Evolutionary conservation across 1,140 invertebrate species (phyloP).

Genomic region (Homalodisca vitripennis): DNA sequence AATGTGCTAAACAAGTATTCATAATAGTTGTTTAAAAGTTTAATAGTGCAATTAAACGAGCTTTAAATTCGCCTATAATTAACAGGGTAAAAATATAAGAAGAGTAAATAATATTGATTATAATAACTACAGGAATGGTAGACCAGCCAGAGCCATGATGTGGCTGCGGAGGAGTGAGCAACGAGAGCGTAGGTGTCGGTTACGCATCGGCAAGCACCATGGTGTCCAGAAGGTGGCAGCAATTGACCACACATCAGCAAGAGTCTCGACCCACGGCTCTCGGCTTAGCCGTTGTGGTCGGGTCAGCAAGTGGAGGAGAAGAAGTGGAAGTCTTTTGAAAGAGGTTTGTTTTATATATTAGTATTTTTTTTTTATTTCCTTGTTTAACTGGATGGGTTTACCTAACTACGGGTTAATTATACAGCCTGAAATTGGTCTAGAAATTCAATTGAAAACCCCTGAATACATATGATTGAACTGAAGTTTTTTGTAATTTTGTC

Average conservation of each 20-base stretch:
- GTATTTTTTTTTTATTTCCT: too few relatives aligned
- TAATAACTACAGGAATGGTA: too few relatives aligned
- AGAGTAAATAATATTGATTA: too few relatives aligned
- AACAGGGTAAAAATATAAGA: too few relatives aligned
- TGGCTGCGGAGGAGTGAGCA: slow-evolving; percentile 24
- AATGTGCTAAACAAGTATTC: too few relatives aligned
- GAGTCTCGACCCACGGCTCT: slow-evolving; percentile 16
- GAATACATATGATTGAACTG: not conserved
- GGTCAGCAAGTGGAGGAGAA: slow-evolving; percentile 25
- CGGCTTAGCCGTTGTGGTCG: slow-evolving; percentile 24
- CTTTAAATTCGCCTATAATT: too few relatives aligned
- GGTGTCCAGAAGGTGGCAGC: slow-evolving; percentile 25
- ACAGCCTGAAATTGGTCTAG: not conserved
- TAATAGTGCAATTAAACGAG: too few relatives aligned
- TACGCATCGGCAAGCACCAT: not conserved
- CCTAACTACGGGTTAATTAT: too few relatives aligned
- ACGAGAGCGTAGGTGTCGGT: slow-evolving; percentile 11
- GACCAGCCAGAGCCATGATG: too few relatives aligned
- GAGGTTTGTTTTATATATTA: slow-evolving; percentile 7
- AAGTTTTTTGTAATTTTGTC: not conserved
- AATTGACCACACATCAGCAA: slow-evolving; percentile 21
- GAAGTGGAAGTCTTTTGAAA: slow-evolving; percentile 28
- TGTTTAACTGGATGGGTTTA: too few relatives aligned
- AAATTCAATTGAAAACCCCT: not conserved
- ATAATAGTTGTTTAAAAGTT: too few relatives aligned